Conservation (phyloP, 1,140 invertebrate species). For the Pseudomyrmex cubaensis region DNA sequence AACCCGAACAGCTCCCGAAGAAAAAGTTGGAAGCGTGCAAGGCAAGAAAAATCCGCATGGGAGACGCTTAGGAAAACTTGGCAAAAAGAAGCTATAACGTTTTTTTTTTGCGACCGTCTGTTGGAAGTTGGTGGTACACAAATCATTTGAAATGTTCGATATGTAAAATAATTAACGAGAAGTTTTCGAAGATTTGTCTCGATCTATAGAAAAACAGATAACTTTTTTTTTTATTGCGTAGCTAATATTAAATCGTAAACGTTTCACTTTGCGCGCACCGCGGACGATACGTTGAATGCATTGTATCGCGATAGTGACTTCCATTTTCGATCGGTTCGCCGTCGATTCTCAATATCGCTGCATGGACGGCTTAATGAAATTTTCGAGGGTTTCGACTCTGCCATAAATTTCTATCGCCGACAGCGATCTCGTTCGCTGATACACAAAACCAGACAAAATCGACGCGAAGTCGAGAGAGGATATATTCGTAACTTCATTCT, state of each 20-base stretch:
- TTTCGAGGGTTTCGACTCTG: conserved; percentile 65
- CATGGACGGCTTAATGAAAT: conserved; percentile 71
- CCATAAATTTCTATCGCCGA: conserved; percentile 67
- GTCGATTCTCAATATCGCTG: conserved; percentile 61
- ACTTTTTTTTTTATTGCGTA: not conserved
- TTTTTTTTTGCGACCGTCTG: not conserved
- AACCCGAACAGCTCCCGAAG: conserved; percentile 51
- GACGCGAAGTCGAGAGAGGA: conserved; percentile 26
- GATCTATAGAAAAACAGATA: too few species aligned
- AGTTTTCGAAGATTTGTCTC: not conserved
- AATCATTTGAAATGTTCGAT: not conserved
- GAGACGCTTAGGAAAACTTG: conserved; percentile 28
- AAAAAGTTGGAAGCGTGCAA: conserved; percentile 60
- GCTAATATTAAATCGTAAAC: not conserved
- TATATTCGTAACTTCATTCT: conserved; percentile 39
- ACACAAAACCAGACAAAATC: conserved; percentile 47
- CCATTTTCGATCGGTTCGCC: conserved; percentile 57
- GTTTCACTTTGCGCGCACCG: not conserved
- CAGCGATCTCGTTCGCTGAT: conserved; percentile 63
- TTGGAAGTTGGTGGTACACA: not conserved
- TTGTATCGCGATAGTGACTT: conserved; percentile 51
- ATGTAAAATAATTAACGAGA: not conserved
- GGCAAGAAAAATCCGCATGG: conserved; percentile 21
- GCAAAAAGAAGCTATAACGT: not conserved
- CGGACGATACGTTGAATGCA: not conserved